Percentiles rank a stretch among this genome's conserved stretches.
These are phyloP conservation scores for Argyresthia albistria DNA, from an alignment of 2,888 invertebrate species.

Conservation along the genomic window DNA sequence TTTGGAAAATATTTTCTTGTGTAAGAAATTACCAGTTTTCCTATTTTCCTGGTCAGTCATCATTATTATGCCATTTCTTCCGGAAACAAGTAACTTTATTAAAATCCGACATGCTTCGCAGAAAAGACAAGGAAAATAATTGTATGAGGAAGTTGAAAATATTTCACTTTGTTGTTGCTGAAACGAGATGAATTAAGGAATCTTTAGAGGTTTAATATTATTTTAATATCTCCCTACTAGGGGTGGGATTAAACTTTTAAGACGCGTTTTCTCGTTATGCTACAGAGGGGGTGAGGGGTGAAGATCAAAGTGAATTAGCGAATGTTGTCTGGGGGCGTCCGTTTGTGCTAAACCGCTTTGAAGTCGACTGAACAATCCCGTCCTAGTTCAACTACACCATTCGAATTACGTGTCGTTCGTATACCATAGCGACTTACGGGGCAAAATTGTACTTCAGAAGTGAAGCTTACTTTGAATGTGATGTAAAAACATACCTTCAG, in stretches of 20 bases:
- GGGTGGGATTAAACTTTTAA: constrained; percentile 53
- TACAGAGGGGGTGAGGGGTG: constrained; percentile 18
- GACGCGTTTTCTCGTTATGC: constrained; percentile 61
- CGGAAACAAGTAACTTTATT: background rate
- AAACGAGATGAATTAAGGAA: constrained; percentile 28
- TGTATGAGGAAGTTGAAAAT: background rate
- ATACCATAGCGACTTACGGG: too few relatives aligned
- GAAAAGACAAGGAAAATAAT: background rate
- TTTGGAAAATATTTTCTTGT: too few relatives aligned
- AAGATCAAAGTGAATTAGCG: constrained; percentile 71
- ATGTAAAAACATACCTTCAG: constrained; percentile 1
- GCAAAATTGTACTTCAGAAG: too few relatives aligned
- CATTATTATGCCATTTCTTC: too few relatives aligned
- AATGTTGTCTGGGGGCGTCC: constrained; percentile 70
- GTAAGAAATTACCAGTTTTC: too few relatives aligned
- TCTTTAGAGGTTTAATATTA: constrained; percentile 53
- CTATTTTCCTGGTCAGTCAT: too few relatives aligned
- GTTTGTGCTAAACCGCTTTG: constrained; percentile 62
- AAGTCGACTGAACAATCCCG: constrained; percentile 27
- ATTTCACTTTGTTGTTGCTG: background rate
- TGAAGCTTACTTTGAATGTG: too few relatives aligned
- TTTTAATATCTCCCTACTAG: constrained; percentile 31
- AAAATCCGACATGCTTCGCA: too few relatives aligned
- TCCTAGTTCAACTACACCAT: background rate
- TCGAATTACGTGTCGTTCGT: background rate